phyloP scores from a whole-genome alignment of 2,113 vertebrate species.

The rabbit (Oryctolagus cuniculus) region DNA sequence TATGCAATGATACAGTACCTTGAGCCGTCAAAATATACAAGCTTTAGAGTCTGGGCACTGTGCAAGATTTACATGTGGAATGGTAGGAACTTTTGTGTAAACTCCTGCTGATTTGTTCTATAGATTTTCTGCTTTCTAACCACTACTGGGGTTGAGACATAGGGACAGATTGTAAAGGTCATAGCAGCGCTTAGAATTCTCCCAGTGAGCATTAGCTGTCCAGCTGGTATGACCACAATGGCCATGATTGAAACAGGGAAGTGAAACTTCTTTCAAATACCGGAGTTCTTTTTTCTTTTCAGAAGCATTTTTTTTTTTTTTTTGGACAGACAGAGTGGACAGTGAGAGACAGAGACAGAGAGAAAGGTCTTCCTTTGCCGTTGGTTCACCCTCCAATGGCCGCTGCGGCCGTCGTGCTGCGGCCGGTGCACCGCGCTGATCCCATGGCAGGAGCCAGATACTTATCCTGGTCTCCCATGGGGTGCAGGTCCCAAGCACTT shows the following conservation, averaged over 20 bases:
- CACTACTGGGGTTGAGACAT: neutral
- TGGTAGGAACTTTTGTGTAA: neutral
- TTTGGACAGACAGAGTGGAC: too few relatives aligned
- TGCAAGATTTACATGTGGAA: neutral
- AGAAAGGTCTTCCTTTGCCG: too few relatives aligned
- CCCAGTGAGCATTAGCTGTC: neutral
- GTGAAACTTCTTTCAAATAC: neutral
- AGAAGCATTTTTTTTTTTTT: neutral
- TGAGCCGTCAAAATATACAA: neutral
- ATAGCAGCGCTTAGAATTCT: neutral
- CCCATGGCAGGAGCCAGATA: too few relatives aligned
- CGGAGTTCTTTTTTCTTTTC: neutral
- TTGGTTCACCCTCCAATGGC: too few relatives aligned
- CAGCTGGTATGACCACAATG: neutral
- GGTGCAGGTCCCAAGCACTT: too few relatives aligned
- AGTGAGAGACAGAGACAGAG: too few relatives aligned
- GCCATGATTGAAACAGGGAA: neutral
- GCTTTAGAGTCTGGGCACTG: neutral
- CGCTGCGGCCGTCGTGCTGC: too few relatives aligned
- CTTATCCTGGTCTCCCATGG: too few relatives aligned
- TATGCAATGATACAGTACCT: neutral
- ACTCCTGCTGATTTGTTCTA: neutral
- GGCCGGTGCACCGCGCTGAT: too few relatives aligned
- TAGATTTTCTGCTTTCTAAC: neutral
- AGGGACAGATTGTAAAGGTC: fast-evolving